phyloP scores from a whole-genome alignment of 1,140 invertebrate species.

The Drosophila ercepeae region DNA sequence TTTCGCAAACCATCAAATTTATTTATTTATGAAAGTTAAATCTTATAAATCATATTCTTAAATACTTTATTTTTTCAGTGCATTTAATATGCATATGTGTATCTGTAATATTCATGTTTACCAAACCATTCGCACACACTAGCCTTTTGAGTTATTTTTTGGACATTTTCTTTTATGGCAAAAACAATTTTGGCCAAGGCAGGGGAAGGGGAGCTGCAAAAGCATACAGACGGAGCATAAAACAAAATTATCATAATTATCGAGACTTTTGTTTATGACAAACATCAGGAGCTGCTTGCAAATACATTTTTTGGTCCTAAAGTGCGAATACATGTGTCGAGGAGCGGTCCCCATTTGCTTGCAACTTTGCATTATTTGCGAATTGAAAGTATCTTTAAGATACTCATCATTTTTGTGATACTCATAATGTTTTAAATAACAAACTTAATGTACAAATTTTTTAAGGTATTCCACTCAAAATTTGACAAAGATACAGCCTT shows the following conservation, averaged over 20 bases:
- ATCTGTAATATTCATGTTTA: background rate
- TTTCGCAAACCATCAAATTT: too few species aligned
- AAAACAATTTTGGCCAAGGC: conserved; percentile 64
- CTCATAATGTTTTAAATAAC: too few species aligned
- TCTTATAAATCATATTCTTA: background rate
- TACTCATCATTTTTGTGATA: too few species aligned
- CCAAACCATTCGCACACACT: conserved; percentile 66
- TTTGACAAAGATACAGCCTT: too few species aligned
- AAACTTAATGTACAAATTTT: too few species aligned
- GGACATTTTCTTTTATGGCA: conserved; percentile 66
- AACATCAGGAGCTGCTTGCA: conserved; percentile 28
- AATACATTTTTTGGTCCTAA: background rate
- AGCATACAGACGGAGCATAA: conserved; percentile 33
- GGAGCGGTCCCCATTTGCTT: conserved; percentile 10
- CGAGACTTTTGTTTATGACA: conserved; percentile 54
- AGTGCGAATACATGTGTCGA: conserved; percentile 32
- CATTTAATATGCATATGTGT: conserved; percentile 3
- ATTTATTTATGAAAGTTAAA: too few species aligned
- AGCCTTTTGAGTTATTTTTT: conserved; percentile 47
- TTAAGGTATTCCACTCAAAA: too few species aligned
- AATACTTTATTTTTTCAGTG: conserved; percentile 2
- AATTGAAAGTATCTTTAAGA: conserved; percentile 1
- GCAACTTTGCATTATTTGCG: conserved; percentile 1
- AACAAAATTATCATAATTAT: conserved; percentile 74
- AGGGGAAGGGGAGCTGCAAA: background rate